Base-by-base conservation (phyloP, 1,140 invertebrate genomes). In the Bombus soroeensis region DNA sequence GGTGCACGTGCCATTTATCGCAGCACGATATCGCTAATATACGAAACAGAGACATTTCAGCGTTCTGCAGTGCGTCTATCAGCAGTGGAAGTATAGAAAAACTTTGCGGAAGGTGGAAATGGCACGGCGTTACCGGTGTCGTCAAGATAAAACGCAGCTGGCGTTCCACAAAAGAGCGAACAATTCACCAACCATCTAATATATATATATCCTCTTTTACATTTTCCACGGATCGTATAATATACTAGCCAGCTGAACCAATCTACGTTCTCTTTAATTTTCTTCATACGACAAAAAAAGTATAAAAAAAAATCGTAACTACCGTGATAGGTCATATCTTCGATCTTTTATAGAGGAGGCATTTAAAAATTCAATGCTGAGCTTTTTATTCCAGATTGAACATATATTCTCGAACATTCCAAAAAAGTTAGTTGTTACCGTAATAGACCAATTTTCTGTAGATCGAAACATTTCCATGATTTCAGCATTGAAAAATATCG, bases 81-180 rank as follows among this genome's bases (percentile, higher is more conserved):
- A 34, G 66, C 18, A 9, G 13, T 6, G 3, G 37, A 15, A 64
- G 18, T n/a, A 32, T 43, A 62, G 39, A 70, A 87, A 81, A 83
- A 78, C 74, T 57, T 77, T 57, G 74, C 62, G 37, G 73, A 73
- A 81, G 43, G 86, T 82, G 84, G 73, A 85, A 89, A 89, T 70
- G 85, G 73, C 83, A 81, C 83, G 75, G 5, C 83, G 77, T 89
- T 88, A 79, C 68, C 72, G 57, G 75, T 78, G 79, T 85, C 81
- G 80, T 87, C 86, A 89, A 91, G 89, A 91, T 90, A 91, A 92
- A 90, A 88, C 87, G 76, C 89, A 90, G 80, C 90, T 77, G 90
- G 86, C 53, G 85, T 87, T 87, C 77, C 81, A 47, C 74, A 74
- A 81, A 83, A 85, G 66, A 89, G 81, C 73, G 88, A 89, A 82